phyloP scores from a whole-genome alignment of 2,113 vertebrate genomes.

The Phalacrocorax pelagicus region DNA sequence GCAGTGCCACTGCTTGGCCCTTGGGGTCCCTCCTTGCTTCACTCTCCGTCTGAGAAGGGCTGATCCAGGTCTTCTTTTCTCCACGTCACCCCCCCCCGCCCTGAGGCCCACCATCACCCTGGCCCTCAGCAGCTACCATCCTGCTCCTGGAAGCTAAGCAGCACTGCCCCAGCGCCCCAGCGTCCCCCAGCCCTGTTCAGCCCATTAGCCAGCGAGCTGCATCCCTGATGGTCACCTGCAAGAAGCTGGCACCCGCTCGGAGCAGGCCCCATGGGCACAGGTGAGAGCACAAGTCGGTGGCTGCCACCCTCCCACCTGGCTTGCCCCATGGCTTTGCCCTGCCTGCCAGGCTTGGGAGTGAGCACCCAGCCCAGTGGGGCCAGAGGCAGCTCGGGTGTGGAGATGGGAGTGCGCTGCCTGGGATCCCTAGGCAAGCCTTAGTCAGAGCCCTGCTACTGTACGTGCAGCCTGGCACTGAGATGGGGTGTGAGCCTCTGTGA shows the following conservation, averaged over 20 bases:
- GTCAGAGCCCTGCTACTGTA: not conserved
- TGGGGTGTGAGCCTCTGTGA: not conserved
- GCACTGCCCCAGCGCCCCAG: not conserved
- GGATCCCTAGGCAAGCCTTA: not conserved
- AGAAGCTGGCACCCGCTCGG: not conserved
- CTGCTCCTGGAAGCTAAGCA: not conserved
- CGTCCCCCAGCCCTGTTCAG: not conserved
- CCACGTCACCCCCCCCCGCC: not conserved
- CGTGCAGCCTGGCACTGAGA: constrained; percentile 20
- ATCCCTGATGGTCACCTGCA: accelerated
- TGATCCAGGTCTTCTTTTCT: not conserved
- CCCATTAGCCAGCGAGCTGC: accelerated
- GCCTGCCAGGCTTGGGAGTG: not conserved
- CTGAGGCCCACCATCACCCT: accelerated
- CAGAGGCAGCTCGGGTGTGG: not conserved
- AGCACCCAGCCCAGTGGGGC: not conserved
- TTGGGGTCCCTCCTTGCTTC: not conserved
- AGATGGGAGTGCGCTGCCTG: not conserved
- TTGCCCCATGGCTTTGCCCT: not conserved
- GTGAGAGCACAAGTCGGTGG: not conserved
- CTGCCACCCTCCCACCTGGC: not conserved
- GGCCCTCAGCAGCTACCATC: not conserved
- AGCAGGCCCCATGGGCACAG: accelerated
- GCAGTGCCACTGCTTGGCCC: not conserved
- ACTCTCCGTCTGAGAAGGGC: not conserved